Evolutionary conservation across 2,888 invertebrate genomes (phyloP), one percentile per base, ranked within the genome.

Genomic region (Gymnoscelis rufifasciata): DNA sequence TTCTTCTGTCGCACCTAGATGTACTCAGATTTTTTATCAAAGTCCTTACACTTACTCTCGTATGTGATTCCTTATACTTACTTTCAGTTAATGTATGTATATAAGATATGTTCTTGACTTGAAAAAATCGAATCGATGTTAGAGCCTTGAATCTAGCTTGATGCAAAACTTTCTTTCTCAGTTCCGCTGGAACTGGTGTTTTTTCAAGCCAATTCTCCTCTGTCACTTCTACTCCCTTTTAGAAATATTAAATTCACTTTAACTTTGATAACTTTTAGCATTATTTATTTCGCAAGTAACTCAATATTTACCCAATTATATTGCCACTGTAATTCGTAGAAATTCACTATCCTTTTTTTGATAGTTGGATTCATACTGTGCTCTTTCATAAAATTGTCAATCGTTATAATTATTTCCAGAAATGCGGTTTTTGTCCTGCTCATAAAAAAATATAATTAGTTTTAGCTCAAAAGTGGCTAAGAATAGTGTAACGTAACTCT

Each of bases 321-420:
- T 50, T 83, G 78, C 89, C 89, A 90, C 52, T 90, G 90, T 7
- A 90, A 65, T 59, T 87, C 82, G 54, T 89, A 89, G 59, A 88
- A 90, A 1, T 83, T 75, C 77, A 83, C 81, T 43, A 90, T 84
- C 52, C 89, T 71, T 2, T 71, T 70, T 57, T 81, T 80, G n/a
- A 89, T 86, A 1, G 78, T 71, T 46, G 68, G 65, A 47, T 82
- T 80, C 79, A 89, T 87, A 46, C 83, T 79, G 44, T 89, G 88
- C 54, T 88, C 88, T 38, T 73, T 73, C 78, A 89, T 83, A 59
- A 88, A 89, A 63, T 79, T 88, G 49, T 84, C 82, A 52, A 88
- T 81, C 0, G 83, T 82, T 46, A 83, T 80, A 24, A 88, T 80
- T 1, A 88, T 73, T 76, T 88, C 88, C 52, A 89, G 59, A 62